Evolutionary conservation across 2,888 invertebrate species (phyloP).

Genomic region (Cremastinae sp.): DNA sequence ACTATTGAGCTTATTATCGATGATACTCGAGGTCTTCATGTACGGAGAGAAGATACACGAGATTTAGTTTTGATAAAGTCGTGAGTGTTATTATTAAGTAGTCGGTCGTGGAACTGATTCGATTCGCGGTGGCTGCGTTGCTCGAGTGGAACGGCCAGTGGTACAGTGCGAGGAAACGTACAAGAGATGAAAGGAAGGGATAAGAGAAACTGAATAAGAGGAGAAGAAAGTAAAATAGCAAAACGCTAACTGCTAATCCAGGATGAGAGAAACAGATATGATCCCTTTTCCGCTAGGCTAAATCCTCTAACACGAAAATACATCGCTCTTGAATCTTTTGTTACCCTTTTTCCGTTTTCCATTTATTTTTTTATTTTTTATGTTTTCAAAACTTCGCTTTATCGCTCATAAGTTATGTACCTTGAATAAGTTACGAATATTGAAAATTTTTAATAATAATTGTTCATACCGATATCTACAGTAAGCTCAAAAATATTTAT

Average conservation of each 20-base stretch:
- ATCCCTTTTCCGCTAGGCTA: slow-evolving; percentile 65
- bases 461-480: no score
- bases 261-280: slow-evolving; percentile 60
- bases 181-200: slow-evolving; percentile 23
- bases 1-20: no score
- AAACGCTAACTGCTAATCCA: slow-evolving; percentile 17
- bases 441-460: no score
- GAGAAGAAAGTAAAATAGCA: slow-evolving; percentile 18
- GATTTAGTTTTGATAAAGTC: slow-evolving; percentile 70
- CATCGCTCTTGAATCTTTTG: slow-evolving; percentile 41
- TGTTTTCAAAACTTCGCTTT: no score
- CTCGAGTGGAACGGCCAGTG: slow-evolving; percentile 70
- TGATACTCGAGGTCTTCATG: no score
- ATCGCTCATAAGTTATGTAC: no score
- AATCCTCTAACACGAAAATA: slow-evolving; percentile 59
- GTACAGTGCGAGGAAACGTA: slow-evolving; percentile 61
- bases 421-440: no score
- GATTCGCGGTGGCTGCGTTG: slow-evolving; percentile 65
- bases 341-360: slow-evolving; percentile 30
- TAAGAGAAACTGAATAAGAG: slow-evolving; percentile 34
- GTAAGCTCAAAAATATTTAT: no score
- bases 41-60: slow-evolving; percentile 36
- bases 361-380: slow-evolving; percentile 19
- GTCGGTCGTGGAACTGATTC: slow-evolving; percentile 71
- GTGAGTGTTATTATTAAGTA: slow-evolving; percentile 66